Evolutionary conservation across 2,797 vertebrate genomes (phyloP), one percentile per base, ranked within the genome.

Genomic region (Hafferia zeledoni): DNA sequence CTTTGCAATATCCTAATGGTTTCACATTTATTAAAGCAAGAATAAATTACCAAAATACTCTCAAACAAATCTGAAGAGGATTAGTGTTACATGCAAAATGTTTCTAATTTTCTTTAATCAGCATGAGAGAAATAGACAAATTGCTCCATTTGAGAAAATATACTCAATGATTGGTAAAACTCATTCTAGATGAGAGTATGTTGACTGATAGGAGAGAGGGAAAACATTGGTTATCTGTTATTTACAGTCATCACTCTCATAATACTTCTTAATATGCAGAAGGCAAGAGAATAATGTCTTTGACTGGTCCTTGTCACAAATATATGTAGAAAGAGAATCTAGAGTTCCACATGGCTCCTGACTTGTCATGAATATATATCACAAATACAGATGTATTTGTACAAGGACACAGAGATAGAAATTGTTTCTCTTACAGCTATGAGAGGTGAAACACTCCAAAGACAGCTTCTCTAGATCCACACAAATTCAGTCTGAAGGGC

Each of bases 81-180:
- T 78, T 85, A 78, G 27, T 49, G 31, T 55, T 79, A 43, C 33
- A 39, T 46, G 13, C 1, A 2, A 91, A 93, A 12, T 55, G 5
- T 82, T 84, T 72, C 50, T 77, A 55, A 86, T 92, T 90, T 89
- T 89, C 31, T 55, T 69, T 87, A 82, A 76, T 86, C 39, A 74
- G 11, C 22, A 43, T 31, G 9, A 0, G 0, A 65, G 70, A 70
- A 95, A 72, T 12, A 84, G 75, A 69, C 4, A 87, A 85, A 93
- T 75, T 56, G 6, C 12, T 90, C 12, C 35, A 35, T 86, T 91
- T 81, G 50, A 91, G 27, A 75, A 94, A 87, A 91, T 55, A 35
- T 33, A 56, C 85, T 85, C 69, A 78, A 7, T 68, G 57, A 39
- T 27, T 69, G 13, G 8, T 80, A 78, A 87, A 89, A 63, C 9